A percentile compares a stretch with the other conserved stretches of the same genome.
Evolutionary conservation across 2,888 invertebrate genomes (phyloP).

Genomic region (Macaria notata): DNA sequence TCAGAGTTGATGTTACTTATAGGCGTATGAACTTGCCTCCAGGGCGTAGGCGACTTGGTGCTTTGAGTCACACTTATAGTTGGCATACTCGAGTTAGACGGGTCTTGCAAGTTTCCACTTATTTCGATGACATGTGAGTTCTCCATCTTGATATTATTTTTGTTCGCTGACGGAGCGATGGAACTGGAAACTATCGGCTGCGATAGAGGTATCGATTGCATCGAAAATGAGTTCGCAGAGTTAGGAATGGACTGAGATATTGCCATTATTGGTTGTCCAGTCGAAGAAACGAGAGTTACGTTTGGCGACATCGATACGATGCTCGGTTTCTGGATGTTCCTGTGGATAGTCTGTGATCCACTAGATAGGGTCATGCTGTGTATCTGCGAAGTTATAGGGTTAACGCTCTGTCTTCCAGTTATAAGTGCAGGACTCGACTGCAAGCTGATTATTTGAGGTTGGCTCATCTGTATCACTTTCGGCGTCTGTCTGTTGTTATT

Average conservation of each 20-base stretch:
- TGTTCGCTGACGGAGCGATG: slow-evolving; percentile 65
- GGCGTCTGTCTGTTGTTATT: slow-evolving; percentile 66
- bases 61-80: slow-evolving; percentile 76
- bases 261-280: slow-evolving; percentile 75
- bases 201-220: slow-evolving; percentile 73
- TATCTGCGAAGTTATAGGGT: slow-evolving; percentile 76
- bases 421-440: slow-evolving; percentile 62
- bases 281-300: slow-evolving; percentile 72
- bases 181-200: slow-evolving; percentile 78
- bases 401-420: slow-evolving; percentile 67
- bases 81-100: slow-evolving; percentile 61
- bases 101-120: slow-evolving; percentile 72
- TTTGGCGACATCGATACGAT: slow-evolving; percentile 71
- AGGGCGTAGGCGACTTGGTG: slow-evolving; percentile 74
- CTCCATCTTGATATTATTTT: slow-evolving; percentile 69
- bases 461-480: slow-evolving; percentile 74
- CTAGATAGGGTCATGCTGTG: slow-evolving; percentile 70
- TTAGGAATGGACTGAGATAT: slow-evolving; percentile 73
- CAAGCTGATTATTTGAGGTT: slow-evolving; percentile 55
- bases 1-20: slow-evolving; percentile 50
- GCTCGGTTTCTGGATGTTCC: slow-evolving; percentile 61
- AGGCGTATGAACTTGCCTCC: slow-evolving; percentile 63
- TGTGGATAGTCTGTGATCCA: slow-evolving; percentile 61
- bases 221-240: slow-evolving; percentile 60
- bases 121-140: slow-evolving; percentile 76